A percentile compares a stretch with the other conserved stretches of the same genome.
These are phyloP conservation scores for Ceratothoa steindachneri DNA, from an alignment of 2,888 invertebrate species.

Conservation along the genomic window DNA sequence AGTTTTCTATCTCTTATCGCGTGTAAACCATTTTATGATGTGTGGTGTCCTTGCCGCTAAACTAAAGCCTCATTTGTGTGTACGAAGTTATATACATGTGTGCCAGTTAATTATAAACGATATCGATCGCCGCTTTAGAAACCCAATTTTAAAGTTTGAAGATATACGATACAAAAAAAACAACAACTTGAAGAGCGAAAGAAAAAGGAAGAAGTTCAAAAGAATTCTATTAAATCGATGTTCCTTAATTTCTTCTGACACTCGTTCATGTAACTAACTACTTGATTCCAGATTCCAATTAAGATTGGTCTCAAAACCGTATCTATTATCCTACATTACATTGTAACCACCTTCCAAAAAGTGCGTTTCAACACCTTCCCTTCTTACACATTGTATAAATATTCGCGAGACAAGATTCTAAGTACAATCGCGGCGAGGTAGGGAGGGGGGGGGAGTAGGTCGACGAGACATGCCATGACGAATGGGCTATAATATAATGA, in stretches of 20 bases:
- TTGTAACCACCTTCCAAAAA: neutral
- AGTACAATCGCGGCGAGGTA: too few species aligned
- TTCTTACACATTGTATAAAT: neutral
- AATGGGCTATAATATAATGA: neutral
- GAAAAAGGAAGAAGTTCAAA: neutral
- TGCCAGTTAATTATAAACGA: neutral
- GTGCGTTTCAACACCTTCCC: neutral
- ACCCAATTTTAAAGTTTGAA: too few species aligned
- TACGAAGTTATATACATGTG: neutral
- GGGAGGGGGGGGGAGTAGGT: neutral
- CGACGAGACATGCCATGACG: neutral
- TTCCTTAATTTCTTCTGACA: neutral
- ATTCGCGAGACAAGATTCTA: constrained; percentile 3
- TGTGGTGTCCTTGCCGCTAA: too few species aligned
- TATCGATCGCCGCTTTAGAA: neutral
- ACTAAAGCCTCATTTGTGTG: too few species aligned
- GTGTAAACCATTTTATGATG: too few species aligned
- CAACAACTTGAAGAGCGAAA: constrained; percentile 11
- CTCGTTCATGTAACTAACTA: neutral
- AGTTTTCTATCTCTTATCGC: too few species aligned
- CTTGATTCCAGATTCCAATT: constrained; percentile 1
- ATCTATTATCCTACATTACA: constrained; percentile 7
- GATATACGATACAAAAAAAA: too few species aligned
- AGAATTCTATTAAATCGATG: neutral
- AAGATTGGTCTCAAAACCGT: neutral